These are phyloP conservation scores for Muscidifurax raptorellus DNA, from an alignment of 1,140 invertebrate genomes.

Conservation along the genomic window DNA sequence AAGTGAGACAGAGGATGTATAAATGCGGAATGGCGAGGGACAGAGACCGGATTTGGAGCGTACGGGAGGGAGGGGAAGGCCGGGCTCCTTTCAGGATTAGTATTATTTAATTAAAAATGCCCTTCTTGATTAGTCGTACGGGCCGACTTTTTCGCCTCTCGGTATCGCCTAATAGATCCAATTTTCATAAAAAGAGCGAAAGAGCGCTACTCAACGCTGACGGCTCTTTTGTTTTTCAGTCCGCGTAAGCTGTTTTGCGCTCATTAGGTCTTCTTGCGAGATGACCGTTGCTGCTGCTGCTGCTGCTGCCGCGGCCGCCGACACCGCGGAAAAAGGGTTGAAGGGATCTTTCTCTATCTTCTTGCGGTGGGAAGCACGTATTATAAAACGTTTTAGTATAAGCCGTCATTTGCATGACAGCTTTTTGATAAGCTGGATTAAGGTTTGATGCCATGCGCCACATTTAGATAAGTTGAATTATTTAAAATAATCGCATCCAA, in stretches of 20 bases:
- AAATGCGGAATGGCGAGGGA: slow-evolving; percentile 22
- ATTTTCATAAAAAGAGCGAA: slow-evolving; percentile 42
- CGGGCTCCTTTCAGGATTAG: slow-evolving; percentile 70
- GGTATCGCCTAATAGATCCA: slow-evolving; percentile 47
- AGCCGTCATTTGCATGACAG: background rate
- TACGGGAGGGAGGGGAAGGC: slow-evolving; percentile 56
- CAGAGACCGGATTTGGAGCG: slow-evolving; percentile 48
- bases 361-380: background rate
- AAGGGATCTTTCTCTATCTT: background rate
- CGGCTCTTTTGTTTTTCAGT: slow-evolving; percentile 12
- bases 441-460: too few species aligned
- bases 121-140: slow-evolving; percentile 63
- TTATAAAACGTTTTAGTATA: background rate
- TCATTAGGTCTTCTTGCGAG: slow-evolving; percentile 7
- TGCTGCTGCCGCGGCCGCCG: too few species aligned
- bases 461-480: background rate
- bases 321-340: slow-evolving; percentile 11
- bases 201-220: background rate
- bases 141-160: slow-evolving; percentile 27
- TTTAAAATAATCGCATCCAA: too few species aligned
- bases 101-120: slow-evolving; percentile 77
- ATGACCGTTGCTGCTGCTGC: background rate
- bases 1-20: slow-evolving; percentile 46
- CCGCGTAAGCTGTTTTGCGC: slow-evolving; percentile 14
- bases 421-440: background rate